Conservation (phyloP, 2,888 invertebrate genomes). For the Amphipoea lucens region DNA sequence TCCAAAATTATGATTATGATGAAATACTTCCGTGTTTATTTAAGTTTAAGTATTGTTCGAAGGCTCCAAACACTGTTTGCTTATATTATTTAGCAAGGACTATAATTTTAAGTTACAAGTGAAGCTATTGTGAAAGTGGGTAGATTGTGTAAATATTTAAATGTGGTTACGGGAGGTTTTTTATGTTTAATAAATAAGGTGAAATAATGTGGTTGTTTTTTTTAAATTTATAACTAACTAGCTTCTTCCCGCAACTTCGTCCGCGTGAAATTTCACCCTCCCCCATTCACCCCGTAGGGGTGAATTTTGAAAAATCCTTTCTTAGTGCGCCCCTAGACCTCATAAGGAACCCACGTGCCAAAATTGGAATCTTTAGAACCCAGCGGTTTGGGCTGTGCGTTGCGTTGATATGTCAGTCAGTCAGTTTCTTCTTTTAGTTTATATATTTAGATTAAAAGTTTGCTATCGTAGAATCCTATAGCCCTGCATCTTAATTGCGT, state of each 20-base stretch:
- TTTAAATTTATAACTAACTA: conserved; percentile 1
- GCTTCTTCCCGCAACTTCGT: too few relatives aligned
- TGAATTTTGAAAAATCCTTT: too few relatives aligned
- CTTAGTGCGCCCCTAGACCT: too few relatives aligned
- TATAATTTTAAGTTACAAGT: conserved; percentile 12
- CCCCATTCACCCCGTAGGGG: too few relatives aligned
- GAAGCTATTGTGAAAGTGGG: not conserved
- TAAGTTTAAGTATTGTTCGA: conserved; percentile 17
- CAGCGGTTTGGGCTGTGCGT: too few relatives aligned
- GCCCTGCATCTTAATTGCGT: not conserved
- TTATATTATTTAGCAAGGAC: conserved; percentile 47
- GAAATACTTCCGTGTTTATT: not conserved
- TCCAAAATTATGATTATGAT: not conserved
- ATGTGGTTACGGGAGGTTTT: conserved; percentile 29
- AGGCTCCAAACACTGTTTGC: conserved; percentile 43
- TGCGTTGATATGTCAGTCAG: too few relatives aligned
- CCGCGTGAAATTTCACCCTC: too few relatives aligned
- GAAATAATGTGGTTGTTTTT: not conserved
- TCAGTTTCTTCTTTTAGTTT: too few relatives aligned
- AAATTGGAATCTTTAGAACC: too few relatives aligned
- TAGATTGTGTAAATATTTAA: not conserved
- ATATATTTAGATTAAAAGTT: too few relatives aligned
- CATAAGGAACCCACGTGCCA: too few relatives aligned
- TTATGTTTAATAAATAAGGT: conserved; percentile 55
- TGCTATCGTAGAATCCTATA: not conserved